Evolutionary conservation across 2,797 vertebrate genomes (phyloP), one percentile per base, ranked within the genome.

Genomic region (Tympanoctomys barrerae): DNA sequence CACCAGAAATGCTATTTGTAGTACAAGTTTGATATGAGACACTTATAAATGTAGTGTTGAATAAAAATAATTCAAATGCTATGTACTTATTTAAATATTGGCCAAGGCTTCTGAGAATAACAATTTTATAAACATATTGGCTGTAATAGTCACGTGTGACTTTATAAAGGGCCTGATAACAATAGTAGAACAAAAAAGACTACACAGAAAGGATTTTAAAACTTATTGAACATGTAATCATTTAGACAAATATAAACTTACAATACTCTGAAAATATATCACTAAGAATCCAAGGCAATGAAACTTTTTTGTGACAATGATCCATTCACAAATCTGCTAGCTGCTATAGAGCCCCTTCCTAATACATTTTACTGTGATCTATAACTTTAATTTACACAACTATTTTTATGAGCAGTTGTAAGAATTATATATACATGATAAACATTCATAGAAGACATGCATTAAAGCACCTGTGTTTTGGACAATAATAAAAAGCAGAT

Each of bases 231-330:
- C 79, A 1, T 12, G 80, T 19, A 61, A 5, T 0, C n/a, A 92
- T 88, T 93, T 90, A 75, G 75, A 33, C 2, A 93, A 92, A 87
- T 70, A 70, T 70, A 57, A 95, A 82, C 91, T 59, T 91, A 49
- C 21, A 89, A 52, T 90, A 80, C 79, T 95, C 75, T 94, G 57
- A 97, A 93, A 71, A 22, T 86, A 42, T 90, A 61, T 90, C 80
- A 89, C 49, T 96, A 91, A 89, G 8, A 19, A 84, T 24, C n/a
- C 86, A 28, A 42, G 11, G 3, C 90, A 95, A 85, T 96, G 89
- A 91, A 94, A 88, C 12, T 83, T 18, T 64, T 89, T 82, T 78
- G 39, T 93, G 79, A 90, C 46, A 94, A 89, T 31, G 33, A 79
- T 52, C 26, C 26, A 86, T 91, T 91, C 3, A 71, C 54, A 21